These are phyloP conservation scores for Himantopus leucocephalus DNA, from an alignment of 2,113 vertebrate genomes.

Conservation along the genomic window DNA sequence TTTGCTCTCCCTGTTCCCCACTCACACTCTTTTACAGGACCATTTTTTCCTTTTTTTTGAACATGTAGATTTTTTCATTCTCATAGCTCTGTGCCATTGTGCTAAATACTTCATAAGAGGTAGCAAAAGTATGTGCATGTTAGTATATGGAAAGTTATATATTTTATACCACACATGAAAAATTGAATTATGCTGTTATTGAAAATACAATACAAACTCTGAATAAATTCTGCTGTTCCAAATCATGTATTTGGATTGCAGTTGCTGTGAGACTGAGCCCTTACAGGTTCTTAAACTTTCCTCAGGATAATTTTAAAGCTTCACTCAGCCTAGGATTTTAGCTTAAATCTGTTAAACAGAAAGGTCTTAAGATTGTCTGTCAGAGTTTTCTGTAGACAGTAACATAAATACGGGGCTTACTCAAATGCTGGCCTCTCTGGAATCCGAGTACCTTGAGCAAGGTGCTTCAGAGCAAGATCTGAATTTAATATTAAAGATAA, in stretches of 20 bases:
- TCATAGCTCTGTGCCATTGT: background rate
- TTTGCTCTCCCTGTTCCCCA: background rate
- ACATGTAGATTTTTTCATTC: background rate
- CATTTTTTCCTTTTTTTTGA: accelerated
- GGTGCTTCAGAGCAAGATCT: slow-evolving; percentile 20
- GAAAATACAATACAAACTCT: background rate
- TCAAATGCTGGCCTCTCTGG: slow-evolving; percentile 20
- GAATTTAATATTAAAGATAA: slow-evolving; percentile 51
- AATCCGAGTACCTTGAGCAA: slow-evolving; percentile 20
- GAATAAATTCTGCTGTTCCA: background rate
- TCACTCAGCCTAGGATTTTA: slow-evolving; percentile 48
- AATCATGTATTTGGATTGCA: background rate
- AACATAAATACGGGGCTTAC: slow-evolving; percentile 42
- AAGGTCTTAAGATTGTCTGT: slow-evolving; percentile 55
- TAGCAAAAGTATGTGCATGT: background rate
- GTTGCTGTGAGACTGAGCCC: background rate
- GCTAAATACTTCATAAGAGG: background rate
- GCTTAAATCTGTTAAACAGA: slow-evolving; percentile 44
- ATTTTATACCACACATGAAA: background rate
- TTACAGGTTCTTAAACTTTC: slow-evolving; percentile 35
- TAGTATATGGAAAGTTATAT: background rate
- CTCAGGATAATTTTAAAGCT: slow-evolving; percentile 57
- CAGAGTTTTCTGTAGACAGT: slow-evolving; percentile 42
- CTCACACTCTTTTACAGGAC: background rate
- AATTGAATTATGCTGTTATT: background rate